phyloP scores from a whole-genome alignment of 2,797 vertebrate species.

The Ctenosaura bakeri region DNA sequence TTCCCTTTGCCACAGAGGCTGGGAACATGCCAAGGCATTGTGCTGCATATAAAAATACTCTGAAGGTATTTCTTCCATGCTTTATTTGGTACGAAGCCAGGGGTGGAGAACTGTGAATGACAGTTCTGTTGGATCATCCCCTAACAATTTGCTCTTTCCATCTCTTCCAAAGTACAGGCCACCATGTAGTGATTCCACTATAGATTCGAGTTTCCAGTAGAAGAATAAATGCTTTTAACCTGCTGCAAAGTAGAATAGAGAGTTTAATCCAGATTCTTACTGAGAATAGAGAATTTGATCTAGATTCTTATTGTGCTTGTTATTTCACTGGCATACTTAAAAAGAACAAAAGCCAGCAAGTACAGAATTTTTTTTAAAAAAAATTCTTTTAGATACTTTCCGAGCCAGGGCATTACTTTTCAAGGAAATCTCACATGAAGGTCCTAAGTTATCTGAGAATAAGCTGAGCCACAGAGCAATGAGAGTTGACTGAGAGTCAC shows the following conservation, averaged over 20 bases:
- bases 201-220: not conserved
- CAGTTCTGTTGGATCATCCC: not conserved
- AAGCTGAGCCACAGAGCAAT: not conserved
- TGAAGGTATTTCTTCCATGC: not conserved
- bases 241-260: not conserved
- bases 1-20: not conserved
- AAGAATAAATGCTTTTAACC: not conserved
- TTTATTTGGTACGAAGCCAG: conserved; percentile 25
- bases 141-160: conserved; percentile 8
- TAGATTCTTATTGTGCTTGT: too few species aligned
- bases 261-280: not conserved
- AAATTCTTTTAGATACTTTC: not conserved
- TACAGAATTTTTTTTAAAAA: not conserved
- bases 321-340: not conserved
- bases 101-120: conserved; percentile 19
- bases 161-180: conserved; percentile 15
- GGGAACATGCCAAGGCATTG: not conserved
- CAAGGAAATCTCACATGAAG: not conserved
- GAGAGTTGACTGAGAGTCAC: not conserved
- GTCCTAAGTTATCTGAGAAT: not conserved
- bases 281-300: not conserved
- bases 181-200: not conserved
- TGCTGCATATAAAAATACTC: conserved; percentile 4
- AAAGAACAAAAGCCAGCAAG: not conserved
- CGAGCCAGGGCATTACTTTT: not conserved